Evolutionary conservation across 1,140 invertebrate genomes (phyloP), one percentile per base, ranked within the genome.

Genomic region (Hylaeus anthracinus): DNA sequence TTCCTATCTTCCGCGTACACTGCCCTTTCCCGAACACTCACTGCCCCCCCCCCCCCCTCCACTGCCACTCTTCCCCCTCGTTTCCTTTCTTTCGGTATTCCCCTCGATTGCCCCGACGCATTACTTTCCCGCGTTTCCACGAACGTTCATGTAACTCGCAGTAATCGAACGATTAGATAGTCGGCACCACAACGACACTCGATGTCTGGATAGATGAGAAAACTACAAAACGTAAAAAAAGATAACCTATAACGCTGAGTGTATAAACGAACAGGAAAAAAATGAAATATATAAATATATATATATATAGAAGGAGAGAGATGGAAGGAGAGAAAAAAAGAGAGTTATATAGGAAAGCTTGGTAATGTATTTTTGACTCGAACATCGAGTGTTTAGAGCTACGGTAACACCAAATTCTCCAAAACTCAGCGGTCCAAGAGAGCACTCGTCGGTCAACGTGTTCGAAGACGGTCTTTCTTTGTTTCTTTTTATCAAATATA

Each of bases 281-380:
- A 85, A 64, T 69, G 39, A 56, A 58, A 61, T 81, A 56, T 45
- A 37, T 48, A 26, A 26, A 26, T 48, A 67, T 72, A 72, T 82
- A 79, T 65, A 74, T 79, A 82, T 60, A 72, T 39, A 83, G 14
- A 83, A 3, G 72, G 1, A 74, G 41, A 69, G 9, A 73, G 15
- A 75, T 26, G 74, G 3, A 45, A 15, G 73, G 55, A 26, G 26
- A 26, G 26, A 70, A 41, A 72, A 61, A 61, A n/a, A 56, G 58
- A 70, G 45, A 67, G 37, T 65, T 69, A 84, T 82, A 88, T 88
- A 90, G 86, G 83, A 77, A 88, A 88, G 89, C 90, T 90, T 90
- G 83, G 81, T 89, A 84, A 89, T 55, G 81, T 89, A 88, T 88
- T 90, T 91, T 90, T 89, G 79, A 89, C 79, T 86, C 79, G 84